A percentile compares a stretch with the other conserved stretches of the same genome.
Evolutionary conservation across 2,888 invertebrate species (phyloP).

Genomic region (Melinopterus prodromus): DNA sequence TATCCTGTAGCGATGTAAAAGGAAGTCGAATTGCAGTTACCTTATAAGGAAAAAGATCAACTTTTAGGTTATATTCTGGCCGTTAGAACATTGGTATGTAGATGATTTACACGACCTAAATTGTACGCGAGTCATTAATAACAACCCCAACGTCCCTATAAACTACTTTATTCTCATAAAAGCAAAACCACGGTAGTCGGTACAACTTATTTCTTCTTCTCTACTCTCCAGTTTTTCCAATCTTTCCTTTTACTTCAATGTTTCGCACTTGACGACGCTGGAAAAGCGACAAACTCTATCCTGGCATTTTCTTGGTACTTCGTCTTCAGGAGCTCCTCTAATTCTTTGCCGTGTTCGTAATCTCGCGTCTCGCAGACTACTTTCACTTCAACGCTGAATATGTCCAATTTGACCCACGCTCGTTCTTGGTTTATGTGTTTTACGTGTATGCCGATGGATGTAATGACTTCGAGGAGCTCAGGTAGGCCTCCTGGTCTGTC

Average conservation of each 20-base stretch:
- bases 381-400: slow-evolving; percentile 85
- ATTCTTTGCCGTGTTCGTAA: slow-evolving; percentile 74
- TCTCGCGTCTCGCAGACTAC: slow-evolving; percentile 93
- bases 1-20: too few species aligned
- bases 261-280: slow-evolving; percentile 25
- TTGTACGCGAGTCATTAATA: too few species aligned
- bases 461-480: slow-evolving; percentile 80
- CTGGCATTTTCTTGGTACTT: slow-evolving; percentile 61
- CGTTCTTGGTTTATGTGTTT: slow-evolving; percentile 97
- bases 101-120: too few species aligned
- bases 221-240: too few species aligned
- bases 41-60: too few species aligned
- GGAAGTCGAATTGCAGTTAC: too few species aligned
- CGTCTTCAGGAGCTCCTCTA: slow-evolving; percentile 66
- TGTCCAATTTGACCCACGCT: slow-evolving; percentile 91
- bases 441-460: slow-evolving; percentile 83
- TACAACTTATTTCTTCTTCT: too few species aligned
- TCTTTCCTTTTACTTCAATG: background rate
- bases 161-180: too few species aligned
- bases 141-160: too few species aligned
- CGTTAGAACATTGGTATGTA: too few species aligned
- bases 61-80: too few species aligned
- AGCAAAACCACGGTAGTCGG: too few species aligned
- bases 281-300: slow-evolving; percentile 33
- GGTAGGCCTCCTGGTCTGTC: slow-evolving; percentile 90